Evolutionary conservation across 2,113 vertebrate species (phyloP), one percentile per base, ranked within the genome.

Genomic region (Leptobrachium ailaonicum): DNA sequence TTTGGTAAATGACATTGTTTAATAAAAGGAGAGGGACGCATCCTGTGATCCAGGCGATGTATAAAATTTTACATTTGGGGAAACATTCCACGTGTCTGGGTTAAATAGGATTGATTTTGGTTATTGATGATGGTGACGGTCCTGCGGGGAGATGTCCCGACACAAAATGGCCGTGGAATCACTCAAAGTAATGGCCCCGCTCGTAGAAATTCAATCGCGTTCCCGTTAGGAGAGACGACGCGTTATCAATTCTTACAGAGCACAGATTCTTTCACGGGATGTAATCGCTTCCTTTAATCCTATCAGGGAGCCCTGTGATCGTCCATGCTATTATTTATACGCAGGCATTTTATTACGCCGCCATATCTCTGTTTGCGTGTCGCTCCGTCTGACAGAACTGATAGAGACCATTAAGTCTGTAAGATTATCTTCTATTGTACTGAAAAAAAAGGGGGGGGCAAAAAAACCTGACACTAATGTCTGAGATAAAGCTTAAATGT

Each of bases 91-190:
- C 66, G 11, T 43, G 66, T 10, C 41, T 41, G 42, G 43, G 76
- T 78, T 71, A 78, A 71, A 78, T 14, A 62, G 76, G 71, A 78
- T 71, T 78, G 76, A 78, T 78, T 78, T 47, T 45, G 76, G 76
- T 78, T 78, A 71, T 78, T 71, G 76, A 71, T 78, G 71, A 78
- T 71, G 64, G 54, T 78, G 47, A 78, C 71, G 40, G 32, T 60
- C 43, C 67, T 58, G 58, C 42, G 42, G 45, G 66, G 53, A 70
- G 13, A 50, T 53, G 43, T 42, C 70, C 68, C 43, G 6, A 5
- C 20, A 41, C 54, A 60, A 56, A 14, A 43, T 44, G 72, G 56
- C 43, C 14, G 43, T 63, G 58, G 58, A 41, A 71, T 64, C 76
- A 71, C 56, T 78, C 76, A 71, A 12, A 63, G 68, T 78, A 78